Conservation (phyloP, 2,113 vertebrate species). For the Entelurus aequoreus region DNA sequence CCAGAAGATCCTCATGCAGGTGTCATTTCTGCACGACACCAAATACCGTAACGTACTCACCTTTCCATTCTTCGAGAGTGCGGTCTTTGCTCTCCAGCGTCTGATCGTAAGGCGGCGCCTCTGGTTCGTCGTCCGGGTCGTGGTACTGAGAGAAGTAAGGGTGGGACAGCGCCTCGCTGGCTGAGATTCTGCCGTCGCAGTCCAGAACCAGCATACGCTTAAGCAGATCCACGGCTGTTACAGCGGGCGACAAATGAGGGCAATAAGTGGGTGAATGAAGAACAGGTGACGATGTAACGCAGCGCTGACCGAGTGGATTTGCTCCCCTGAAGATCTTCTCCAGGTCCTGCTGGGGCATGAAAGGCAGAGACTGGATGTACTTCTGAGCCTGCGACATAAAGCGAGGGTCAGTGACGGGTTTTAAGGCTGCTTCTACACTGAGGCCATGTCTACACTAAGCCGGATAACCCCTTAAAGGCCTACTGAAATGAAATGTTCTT, state of each 20-base stretch:
- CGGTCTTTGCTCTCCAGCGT: constrained; percentile 88
- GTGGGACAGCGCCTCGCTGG: constrained; percentile 85
- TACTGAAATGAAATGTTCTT: too few species aligned
- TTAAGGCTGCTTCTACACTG: too few species aligned
- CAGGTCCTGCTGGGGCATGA: constrained; percentile 95
- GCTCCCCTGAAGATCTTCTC: constrained; percentile 88
- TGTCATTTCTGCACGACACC: too few species aligned
- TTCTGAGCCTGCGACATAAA: constrained; percentile 84
- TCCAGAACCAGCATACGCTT: constrained; percentile 95
- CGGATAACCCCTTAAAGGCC: too few species aligned
- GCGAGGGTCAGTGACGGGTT: background rate
- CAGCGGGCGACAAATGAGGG: background rate
- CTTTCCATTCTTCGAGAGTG: constrained; percentile 95
- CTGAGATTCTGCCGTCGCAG: constrained; percentile 90
- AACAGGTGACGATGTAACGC: accelerated
- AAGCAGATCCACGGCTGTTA: constrained; percentile 87
- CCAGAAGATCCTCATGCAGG: too few species aligned
- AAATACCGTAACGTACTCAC: constrained; percentile 54
- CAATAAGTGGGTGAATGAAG: background rate
- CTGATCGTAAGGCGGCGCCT: constrained; percentile 87
- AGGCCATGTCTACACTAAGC: too few species aligned
- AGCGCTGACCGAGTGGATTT: constrained; percentile 82
- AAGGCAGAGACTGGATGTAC: constrained; percentile 94
- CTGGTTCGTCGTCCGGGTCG: constrained; percentile 90
- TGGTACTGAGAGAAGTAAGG: constrained; percentile 97